Percentiles rank a stretch among this genome's conserved stretches.
These are phyloP conservation scores for Eulacestoma nigropectus DNA, from an alignment of 2,113 vertebrate genomes.

Conservation along the genomic window DNA sequence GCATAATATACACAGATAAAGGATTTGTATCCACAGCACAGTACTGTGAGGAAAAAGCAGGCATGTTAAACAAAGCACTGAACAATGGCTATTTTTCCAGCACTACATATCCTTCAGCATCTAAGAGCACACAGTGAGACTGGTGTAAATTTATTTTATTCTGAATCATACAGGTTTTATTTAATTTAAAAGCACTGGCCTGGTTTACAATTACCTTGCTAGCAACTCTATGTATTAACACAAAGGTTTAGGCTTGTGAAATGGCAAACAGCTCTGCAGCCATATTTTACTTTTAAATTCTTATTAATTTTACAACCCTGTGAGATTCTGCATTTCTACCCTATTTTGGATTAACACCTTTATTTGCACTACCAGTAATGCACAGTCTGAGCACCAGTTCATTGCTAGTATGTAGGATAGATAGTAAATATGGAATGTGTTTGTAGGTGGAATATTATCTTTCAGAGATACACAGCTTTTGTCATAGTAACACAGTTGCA, in stretches of 20 bases:
- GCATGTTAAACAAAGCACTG: background rate
- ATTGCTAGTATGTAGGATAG: background rate
- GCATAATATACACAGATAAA: conserved; percentile 70
- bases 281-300: background rate
- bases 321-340: background rate
- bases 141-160: background rate
- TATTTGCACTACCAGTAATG: background rate
- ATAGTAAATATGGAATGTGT: background rate
- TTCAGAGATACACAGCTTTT: background rate
- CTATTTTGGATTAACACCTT: background rate
- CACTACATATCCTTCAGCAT: background rate
- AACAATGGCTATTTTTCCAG: background rate
- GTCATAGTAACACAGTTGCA: background rate
- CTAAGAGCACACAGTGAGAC: background rate
- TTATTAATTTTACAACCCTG: background rate
- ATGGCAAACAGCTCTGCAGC: background rate
- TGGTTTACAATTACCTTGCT: background rate
- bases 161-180: background rate
- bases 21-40: conserved; percentile 73
- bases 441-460: background rate
- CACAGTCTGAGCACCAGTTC: background rate
- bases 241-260: background rate
- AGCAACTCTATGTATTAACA: background rate
- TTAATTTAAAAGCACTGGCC: background rate
- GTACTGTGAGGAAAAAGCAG: conserved; percentile 53